A percentile compares a stretch with the other conserved stretches of the same genome.
phyloP scores from a whole-genome alignment of 2,113 vertebrate species.

The Paramisgurnus dabryanus region DNA sequence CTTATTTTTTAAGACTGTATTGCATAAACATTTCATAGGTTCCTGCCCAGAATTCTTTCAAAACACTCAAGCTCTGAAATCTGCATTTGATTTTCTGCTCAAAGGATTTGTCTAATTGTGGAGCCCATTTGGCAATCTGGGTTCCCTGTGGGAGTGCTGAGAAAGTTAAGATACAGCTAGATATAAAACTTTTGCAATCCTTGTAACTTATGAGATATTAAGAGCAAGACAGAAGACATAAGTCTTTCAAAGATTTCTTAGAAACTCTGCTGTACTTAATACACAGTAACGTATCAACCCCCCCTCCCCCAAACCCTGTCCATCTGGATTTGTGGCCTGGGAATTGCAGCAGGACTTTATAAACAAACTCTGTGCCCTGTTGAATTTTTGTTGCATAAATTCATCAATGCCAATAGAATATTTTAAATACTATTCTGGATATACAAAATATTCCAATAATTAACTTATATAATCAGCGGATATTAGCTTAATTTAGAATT shows the following conservation, averaged over 20 bases:
- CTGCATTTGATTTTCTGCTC: background rate
- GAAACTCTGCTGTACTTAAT: conserved; percentile 1
- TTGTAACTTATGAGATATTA: conserved; percentile 5
- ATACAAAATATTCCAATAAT: too few relatives aligned
- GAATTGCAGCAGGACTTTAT: background rate
- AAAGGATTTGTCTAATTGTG: background rate
- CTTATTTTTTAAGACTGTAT: too few relatives aligned
- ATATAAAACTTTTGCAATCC: conserved; percentile 7
- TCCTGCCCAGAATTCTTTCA: background rate
- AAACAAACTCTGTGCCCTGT: background rate
- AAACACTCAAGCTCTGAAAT: background rate
- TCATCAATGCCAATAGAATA: too few relatives aligned
- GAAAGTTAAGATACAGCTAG: background rate
- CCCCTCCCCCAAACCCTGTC: background rate
- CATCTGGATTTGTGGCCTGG: background rate
- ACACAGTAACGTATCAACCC: background rate
- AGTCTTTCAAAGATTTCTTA: conserved; percentile 2
- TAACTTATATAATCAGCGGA: too few relatives aligned
- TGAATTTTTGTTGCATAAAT: background rate
- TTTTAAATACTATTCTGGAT: too few relatives aligned
- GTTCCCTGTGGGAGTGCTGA: conserved; percentile 5
- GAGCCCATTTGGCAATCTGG: background rate
- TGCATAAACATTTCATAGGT: background rate
- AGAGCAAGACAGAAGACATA: background rate
- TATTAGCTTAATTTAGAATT: too few relatives aligned